phyloP scores from a whole-genome alignment of 2,888 invertebrate species.

The Quadriops clusia region DNA sequence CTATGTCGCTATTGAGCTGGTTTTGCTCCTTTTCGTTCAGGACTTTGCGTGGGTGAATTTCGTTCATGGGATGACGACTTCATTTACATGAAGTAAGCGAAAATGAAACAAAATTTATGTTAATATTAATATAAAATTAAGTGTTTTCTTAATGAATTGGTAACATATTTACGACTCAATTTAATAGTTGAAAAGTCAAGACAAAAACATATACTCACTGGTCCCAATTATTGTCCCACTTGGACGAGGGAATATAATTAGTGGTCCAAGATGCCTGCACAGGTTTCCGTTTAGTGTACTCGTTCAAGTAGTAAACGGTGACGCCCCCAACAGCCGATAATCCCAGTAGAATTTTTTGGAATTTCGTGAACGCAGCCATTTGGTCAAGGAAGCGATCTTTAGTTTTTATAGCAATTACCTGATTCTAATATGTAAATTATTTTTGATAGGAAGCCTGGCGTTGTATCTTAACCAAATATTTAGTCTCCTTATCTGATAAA shows the following conservation, averaged over 20 bases:
- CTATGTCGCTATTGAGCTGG: constrained; percentile 52
- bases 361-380: constrained; percentile 46
- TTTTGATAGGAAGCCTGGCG: no score
- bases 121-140: no score
- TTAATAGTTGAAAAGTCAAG: no score
- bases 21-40: constrained; percentile 49
- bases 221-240: constrained; percentile 88
- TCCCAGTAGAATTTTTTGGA: constrained; percentile 46
- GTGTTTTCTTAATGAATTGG: no score
- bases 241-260: constrained; percentile 49
- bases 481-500: no score
- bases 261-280: constrained; percentile 61
- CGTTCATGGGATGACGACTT: constrained; percentile 61
- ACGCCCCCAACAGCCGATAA: constrained; percentile 56
- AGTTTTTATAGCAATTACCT: no score
- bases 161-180: no score
- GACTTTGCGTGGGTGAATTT: constrained; percentile 48
- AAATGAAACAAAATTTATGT: not conserved
- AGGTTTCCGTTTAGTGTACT: constrained; percentile 29
- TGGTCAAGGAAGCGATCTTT: no score
- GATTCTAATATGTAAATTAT: no score
- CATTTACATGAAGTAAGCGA: constrained; percentile 12
- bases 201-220: constrained; percentile 45
- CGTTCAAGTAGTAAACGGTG: constrained; percentile 35
- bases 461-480: no score